These are phyloP conservation scores for Ctenochaetus hawaiiensis DNA, from an alignment of 2,797 vertebrate species.

Conservation along the genomic window DNA sequence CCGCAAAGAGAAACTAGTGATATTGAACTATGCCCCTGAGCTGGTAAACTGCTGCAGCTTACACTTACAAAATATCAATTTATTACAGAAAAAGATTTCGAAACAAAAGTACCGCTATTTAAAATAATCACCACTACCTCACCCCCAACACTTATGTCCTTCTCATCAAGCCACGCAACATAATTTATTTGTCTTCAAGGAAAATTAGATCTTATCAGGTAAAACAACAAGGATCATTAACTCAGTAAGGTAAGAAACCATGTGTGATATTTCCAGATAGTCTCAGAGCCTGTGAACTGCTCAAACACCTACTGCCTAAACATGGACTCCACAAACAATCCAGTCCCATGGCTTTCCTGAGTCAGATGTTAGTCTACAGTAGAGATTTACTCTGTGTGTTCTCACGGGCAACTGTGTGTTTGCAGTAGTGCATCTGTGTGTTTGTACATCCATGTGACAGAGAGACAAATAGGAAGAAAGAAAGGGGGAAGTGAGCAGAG, in stretches of 20 bases:
- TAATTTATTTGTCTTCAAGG: slow-evolving; percentile 18
- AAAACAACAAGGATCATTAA: slow-evolving; percentile 56
- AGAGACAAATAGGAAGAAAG: not conserved
- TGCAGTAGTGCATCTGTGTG: slow-evolving; percentile 1
- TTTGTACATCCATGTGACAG: slow-evolving; percentile 1
- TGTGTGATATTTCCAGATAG: slow-evolving; percentile 26
- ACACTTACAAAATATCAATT: not conserved
- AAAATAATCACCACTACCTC: not conserved
- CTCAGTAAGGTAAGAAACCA: slow-evolving; percentile 17
- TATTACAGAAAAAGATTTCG: not conserved
- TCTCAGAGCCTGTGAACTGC: slow-evolving; percentile 19
- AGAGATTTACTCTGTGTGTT: slow-evolving; percentile 14
- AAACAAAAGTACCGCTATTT: not conserved
- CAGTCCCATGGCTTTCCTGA: slow-evolving; percentile 14
- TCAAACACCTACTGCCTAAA: slow-evolving; percentile 4
- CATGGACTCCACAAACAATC: slow-evolving; percentile 24
- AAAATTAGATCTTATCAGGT: slow-evolving; percentile 59
- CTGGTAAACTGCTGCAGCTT: not conserved
- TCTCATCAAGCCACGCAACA: slow-evolving; percentile 2
- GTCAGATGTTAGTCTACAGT: slow-evolving; percentile 3
- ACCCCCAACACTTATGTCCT: not conserved
- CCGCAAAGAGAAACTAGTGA: not conserved
- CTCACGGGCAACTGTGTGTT: slow-evolving; percentile 1
- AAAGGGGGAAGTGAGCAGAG: not conserved
- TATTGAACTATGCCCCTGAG: not conserved